Conservation (phyloP, 2,888 invertebrate genomes). For the Pedicia rivosa region DNA sequence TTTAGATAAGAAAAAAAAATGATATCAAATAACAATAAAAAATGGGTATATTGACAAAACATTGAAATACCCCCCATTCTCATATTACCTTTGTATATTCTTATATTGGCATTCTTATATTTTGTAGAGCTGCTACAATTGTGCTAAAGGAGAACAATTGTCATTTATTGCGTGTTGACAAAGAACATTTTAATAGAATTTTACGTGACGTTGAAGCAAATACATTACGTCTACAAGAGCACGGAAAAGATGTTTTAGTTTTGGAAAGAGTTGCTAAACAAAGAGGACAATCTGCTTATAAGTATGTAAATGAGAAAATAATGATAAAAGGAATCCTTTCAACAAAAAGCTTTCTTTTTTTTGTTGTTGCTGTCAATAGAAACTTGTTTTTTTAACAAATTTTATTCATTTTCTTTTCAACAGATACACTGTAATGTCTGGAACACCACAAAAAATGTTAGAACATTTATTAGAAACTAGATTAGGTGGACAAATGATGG, state of each 20-base stretch:
- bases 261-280: constrained; percentile 52
- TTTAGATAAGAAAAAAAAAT: too few species aligned
- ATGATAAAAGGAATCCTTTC: not conserved
- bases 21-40: not conserved
- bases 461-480: constrained; percentile 71
- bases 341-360: too few species aligned
- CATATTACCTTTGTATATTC: not conserved
- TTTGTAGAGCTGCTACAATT: constrained; percentile 58
- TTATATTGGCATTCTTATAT: not conserved
- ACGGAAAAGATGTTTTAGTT: constrained; percentile 67
- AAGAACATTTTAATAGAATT: constrained; percentile 71
- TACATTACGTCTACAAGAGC: constrained; percentile 68
- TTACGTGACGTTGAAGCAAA: constrained; percentile 75
- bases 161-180: constrained; percentile 68
- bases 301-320: constrained; percentile 32
- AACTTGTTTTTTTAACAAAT: too few species aligned
- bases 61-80: not conserved
- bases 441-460: constrained; percentile 71
- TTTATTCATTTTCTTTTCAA: constrained; percentile 12
- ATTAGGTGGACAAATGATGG: constrained; percentile 43
- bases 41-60: not conserved
- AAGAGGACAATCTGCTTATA: constrained; percentile 38
- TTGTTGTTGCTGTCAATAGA: too few species aligned
- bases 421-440: constrained; percentile 76
- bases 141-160: constrained; percentile 67